Conservation (phyloP, 2,797 vertebrate genomes). For the Octomys mimax region DNA sequence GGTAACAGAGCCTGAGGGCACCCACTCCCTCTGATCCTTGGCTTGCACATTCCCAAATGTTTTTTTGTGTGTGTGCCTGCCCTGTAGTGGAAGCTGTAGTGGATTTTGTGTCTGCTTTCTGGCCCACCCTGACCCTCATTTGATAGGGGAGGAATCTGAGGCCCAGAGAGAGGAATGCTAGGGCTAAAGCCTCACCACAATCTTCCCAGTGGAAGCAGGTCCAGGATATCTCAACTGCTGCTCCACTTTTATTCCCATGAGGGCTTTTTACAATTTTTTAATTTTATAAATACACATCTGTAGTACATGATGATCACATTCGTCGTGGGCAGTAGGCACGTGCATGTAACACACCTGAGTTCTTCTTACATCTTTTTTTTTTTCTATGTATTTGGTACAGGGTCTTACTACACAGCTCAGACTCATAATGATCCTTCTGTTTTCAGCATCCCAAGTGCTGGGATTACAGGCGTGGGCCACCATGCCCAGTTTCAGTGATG, state of each 20-base stretch:
- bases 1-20: not conserved
- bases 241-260: not conserved
- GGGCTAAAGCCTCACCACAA: constrained; percentile 17
- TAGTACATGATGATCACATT: not conserved
- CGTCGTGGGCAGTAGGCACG: not conserved
- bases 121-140: not conserved
- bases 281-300: not conserved
- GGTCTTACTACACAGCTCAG: no score
- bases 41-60: not conserved
- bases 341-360: not conserved
- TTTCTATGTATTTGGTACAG: no score
- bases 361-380: not conserved
- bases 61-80: not conserved
- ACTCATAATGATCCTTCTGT: no score
- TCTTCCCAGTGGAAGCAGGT: not conserved
- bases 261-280: not conserved
- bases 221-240: not conserved
- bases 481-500: no score
- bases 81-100: not conserved
- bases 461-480: no score
- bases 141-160: constrained; percentile 39
- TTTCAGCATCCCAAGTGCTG: no score
- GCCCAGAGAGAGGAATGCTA: not conserved
- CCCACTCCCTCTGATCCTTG: not conserved
- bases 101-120: constrained; percentile 28